Evolutionary conservation across 1,140 invertebrate species (phyloP), one percentile per base, ranked within the genome.

Genomic region (Pseudomyrmex concolor): DNA sequence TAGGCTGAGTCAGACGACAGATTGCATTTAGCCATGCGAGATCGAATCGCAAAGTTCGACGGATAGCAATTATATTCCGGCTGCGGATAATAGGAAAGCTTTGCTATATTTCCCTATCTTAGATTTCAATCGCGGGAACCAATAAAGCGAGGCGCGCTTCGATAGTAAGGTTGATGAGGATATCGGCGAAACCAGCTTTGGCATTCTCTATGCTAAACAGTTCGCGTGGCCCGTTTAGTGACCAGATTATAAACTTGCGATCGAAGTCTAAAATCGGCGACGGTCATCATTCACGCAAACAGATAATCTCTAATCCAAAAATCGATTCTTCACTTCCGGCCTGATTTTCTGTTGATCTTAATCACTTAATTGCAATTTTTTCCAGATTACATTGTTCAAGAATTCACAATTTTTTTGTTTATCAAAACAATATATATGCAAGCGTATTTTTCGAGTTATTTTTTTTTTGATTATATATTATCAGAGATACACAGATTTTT

Each of bases 41-140:
- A 78, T 78, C 64, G 76, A 71, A 25, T 76, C 73, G 48, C 60
- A 8, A 70, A 70, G 19, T 80, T 70, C 54, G 50, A 54, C 13
- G 54, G 43, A 48, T 43, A 48, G 43, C 66, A 80, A 71, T 70
- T 70, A 78, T 54, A 78, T 71, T 80, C 19, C n/a, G 54, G 54
- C 15, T 59, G 22, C 19, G 54, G 45, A 71, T 71, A 70, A 34
- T 34, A 70, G 54, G 57, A 43, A 1, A 68, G 57, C n/a, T 45
- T 55, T 9, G 15, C 17, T 70, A 67, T 57, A 78, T 57, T 59
- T 57, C 17, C 34, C 51, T 34, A 78, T 78, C 51, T 48, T 34
- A 19, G 43, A 59, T 70, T 78, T 70, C 76, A 48, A 70, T 50
- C n/a, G 2, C 19, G 34, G 34, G 34, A 54, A 12, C 34, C 43